Percentiles rank a stretch among this genome's conserved stretches.
phyloP scores from a whole-genome alignment of 2,888 invertebrate genomes.

The Microplitis manilae region DNA sequence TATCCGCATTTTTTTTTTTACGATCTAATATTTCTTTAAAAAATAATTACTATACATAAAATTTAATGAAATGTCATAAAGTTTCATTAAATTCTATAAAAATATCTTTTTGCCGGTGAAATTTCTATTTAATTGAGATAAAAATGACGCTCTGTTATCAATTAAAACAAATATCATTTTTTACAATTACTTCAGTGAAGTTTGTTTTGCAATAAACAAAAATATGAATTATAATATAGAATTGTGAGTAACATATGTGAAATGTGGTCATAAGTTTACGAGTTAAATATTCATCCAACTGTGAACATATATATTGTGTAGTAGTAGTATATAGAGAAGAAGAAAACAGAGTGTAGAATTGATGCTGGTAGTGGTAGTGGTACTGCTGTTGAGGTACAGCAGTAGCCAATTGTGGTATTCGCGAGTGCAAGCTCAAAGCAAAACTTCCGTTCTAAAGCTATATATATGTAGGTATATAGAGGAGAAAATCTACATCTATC shows the following conservation, averaged over 20 bases:
- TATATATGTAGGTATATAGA: neutral
- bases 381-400: neutral
- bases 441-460: neutral
- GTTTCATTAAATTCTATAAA: no score
- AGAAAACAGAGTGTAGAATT: neutral
- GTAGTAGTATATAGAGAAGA: neutral
- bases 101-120: no score
- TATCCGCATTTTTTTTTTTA: no score
- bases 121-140: no score
- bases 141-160: no score
- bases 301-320: neutral
- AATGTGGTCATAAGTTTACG: neutral
- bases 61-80: no score
- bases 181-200: no score
- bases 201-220: no score
- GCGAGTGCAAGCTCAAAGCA: neutral
- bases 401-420: conserved; percentile 1
- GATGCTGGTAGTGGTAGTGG: neutral
- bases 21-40: no score
- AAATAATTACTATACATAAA: no score
- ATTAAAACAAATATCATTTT: no score
- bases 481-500: neutral
- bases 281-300: neutral
- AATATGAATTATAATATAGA: neutral
- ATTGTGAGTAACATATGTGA: neutral